phyloP scores from a whole-genome alignment of 2,113 vertebrate genomes.

The Emberiza fucata region DNA sequence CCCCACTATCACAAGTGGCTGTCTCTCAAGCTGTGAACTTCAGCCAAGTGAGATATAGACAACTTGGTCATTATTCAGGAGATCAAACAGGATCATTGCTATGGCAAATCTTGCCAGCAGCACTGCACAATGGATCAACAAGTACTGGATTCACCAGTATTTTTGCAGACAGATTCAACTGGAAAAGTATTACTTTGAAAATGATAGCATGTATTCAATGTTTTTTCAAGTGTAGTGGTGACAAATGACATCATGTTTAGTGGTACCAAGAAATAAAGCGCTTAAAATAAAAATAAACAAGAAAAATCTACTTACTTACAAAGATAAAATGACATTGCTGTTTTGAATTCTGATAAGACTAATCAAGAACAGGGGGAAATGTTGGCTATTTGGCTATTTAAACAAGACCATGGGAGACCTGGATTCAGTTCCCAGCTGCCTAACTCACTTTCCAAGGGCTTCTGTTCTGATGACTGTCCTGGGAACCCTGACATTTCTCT shows the following conservation, averaged over 20 bases:
- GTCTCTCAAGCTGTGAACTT: not conserved
- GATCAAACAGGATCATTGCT: not conserved
- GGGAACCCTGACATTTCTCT: not conserved
- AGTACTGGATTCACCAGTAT: not conserved
- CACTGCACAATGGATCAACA: not conserved
- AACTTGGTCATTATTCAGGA: not conserved
- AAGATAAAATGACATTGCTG: not conserved
- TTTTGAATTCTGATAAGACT: not conserved
- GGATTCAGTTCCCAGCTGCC: not conserved
- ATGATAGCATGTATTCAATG: not conserved
- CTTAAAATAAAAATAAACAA: not conserved
- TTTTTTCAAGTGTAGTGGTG: not conserved
- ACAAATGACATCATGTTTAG: not conserved
- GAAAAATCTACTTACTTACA: not conserved
- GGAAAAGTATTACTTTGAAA: not conserved
- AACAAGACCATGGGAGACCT: not conserved
- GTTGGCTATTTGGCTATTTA: not conserved
- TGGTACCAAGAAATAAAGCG: not conserved
- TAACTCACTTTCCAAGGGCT: not conserved
- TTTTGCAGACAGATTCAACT: not conserved
- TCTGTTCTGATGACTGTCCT: not conserved
- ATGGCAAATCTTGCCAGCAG: not conserved
- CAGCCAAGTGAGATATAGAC: not conserved
- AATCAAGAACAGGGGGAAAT: not conserved
- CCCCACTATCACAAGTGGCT: not conserved